These are phyloP conservation scores for Drosophila sturtevanti DNA, from an alignment of 1,140 invertebrate genomes.

Conservation along the genomic window DNA sequence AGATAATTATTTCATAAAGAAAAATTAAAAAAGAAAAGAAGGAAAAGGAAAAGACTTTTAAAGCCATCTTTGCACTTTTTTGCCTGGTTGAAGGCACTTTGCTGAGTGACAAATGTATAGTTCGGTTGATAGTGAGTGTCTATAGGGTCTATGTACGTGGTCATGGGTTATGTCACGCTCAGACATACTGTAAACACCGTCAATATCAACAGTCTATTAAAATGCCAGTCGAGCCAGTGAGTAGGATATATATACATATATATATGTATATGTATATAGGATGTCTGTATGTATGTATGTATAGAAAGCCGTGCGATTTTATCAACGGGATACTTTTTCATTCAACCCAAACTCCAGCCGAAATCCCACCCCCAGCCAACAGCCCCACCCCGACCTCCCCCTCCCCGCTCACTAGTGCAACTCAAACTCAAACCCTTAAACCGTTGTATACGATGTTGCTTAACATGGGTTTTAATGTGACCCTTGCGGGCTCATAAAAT, in stretches of 20 bases:
- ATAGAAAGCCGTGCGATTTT: conserved; percentile 62
- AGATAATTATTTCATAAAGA: too few relatives aligned
- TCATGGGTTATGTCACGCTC: conserved; percentile 47
- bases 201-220: conserved; percentile 73
- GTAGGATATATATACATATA: too few relatives aligned
- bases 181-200: conserved; percentile 68
- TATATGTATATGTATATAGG: conserved; percentile 7
- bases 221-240: conserved; percentile 66
- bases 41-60: too few relatives aligned
- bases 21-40: too few relatives aligned
- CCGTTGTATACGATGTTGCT: conserved; percentile 51
- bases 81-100: not conserved
- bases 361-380: too few relatives aligned
- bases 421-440: conserved; percentile 19
- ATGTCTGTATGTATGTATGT: not conserved
- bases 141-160: conserved; percentile 31
- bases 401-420: not conserved
- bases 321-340: conserved; percentile 5
- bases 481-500: conserved; percentile 79
- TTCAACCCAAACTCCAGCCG: too few relatives aligned
- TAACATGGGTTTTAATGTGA: conserved; percentile 81
- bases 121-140: not conserved
- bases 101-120: not conserved
- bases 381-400: too few relatives aligned
- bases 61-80: not conserved